These are phyloP conservation scores for Ctenosaura bakeri DNA, from an alignment of 2,797 vertebrate genomes.

Conservation along the genomic window DNA sequence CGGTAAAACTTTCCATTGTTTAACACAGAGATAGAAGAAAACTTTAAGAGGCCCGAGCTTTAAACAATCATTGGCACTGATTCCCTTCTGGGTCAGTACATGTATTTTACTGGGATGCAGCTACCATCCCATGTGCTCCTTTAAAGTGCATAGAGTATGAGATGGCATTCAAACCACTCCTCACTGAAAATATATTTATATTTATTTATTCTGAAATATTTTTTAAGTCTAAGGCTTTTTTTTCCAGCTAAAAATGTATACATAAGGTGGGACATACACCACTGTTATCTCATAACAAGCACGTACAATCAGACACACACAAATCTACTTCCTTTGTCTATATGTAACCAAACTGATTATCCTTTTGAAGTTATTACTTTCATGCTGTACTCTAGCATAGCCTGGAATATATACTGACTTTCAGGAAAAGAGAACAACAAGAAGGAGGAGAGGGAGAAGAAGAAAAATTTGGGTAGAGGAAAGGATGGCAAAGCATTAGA, in stretches of 20 bases:
- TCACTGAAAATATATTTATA: slow-evolving; percentile 43
- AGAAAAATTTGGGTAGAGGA: not conserved
- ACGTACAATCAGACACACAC: no score
- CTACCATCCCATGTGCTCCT: slow-evolving; percentile 81
- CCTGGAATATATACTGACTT: not conserved
- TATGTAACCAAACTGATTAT: not conserved
- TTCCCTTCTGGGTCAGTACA: slow-evolving; percentile 91
- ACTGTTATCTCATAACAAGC: not conserved
- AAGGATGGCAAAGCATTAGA: not conserved
- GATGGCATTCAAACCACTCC: slow-evolving; percentile 47
- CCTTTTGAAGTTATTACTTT: not conserved
- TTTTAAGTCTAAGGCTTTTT: not conserved
- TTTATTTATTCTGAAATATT: slow-evolving; percentile 33
- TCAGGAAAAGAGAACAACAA: not conserved
- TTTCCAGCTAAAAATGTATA: not conserved
- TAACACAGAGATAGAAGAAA: slow-evolving; percentile 86
- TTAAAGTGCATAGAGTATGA: slow-evolving; percentile 88
- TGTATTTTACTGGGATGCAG: slow-evolving; percentile 85
- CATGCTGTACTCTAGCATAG: not conserved
- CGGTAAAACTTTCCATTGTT: slow-evolving; percentile 94
- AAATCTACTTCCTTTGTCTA: not conserved
- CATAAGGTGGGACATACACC: not conserved
- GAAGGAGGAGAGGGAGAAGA: not conserved
- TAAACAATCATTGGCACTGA: slow-evolving; percentile 89
- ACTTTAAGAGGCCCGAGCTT: slow-evolving; percentile 85